phyloP scores from a whole-genome alignment of 2,888 invertebrate species.

The Dynastes grantii region DNA sequence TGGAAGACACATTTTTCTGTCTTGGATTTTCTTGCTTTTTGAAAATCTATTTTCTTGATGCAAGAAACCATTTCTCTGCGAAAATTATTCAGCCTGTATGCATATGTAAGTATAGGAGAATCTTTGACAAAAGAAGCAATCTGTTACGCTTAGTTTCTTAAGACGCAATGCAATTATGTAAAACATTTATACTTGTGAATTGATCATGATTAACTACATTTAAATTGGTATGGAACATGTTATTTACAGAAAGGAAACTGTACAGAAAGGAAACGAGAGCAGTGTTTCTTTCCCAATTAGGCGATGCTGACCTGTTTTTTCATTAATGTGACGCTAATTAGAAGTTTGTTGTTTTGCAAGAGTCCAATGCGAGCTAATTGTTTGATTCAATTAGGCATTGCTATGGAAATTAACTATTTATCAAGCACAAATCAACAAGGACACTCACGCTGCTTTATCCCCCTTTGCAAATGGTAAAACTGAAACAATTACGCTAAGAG shows the following conservation, averaged over 20 bases:
- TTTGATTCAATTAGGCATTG: neutral
- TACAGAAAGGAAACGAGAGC: neutral
- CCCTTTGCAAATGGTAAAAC: no score
- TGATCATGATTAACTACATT: neutral
- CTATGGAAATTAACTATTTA: slow-evolving; percentile 4
- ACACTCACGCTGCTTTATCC: neutral
- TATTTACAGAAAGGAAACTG: neutral
- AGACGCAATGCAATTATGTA: no score
- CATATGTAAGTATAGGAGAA: no score
- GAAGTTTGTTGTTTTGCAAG: neutral
- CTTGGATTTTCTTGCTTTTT: no score
- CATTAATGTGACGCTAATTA: neutral
- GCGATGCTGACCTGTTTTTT: neutral
- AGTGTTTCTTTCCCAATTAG: slow-evolving; percentile 2
- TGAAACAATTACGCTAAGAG: no score
- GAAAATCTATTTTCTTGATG: no score
- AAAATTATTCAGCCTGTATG: no score
- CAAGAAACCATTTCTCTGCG: no score
- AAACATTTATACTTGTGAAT: no score
- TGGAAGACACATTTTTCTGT: no score
- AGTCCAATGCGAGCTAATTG: neutral
- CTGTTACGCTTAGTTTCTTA: no score
- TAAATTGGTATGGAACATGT: neutral
- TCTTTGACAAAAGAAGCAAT: no score
- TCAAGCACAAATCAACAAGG: neutral